Evolutionary conservation across 2,888 invertebrate species (phyloP), one percentile per base, ranked within the genome.

Genomic region (Apodemia mormo): DNA sequence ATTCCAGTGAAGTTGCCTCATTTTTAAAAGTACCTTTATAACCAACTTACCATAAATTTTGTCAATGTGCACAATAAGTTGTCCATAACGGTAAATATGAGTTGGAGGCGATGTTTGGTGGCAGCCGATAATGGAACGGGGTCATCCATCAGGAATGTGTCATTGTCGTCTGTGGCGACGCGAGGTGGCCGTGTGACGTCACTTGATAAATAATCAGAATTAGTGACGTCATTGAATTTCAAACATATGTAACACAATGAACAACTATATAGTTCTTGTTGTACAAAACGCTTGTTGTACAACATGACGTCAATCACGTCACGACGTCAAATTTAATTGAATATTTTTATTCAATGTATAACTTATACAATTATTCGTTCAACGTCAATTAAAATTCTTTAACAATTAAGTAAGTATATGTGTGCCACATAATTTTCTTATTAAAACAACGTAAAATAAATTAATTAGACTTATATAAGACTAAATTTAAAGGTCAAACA

Each of bases 31-130:
- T 40, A 40, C 40, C 8, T 40, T 40, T 40, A 45, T 12, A 49
- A 49, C 14, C 14, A 5, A 10, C 5, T 52, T 2, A 3, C 14
- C 30, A 33, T 61, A 58, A 61, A 61, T 14, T 33, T 37, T 2
- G 61, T 61, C 8, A 58, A 58, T 30, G 61, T 33, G 61, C 37
- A 33, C 14, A 33, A 61, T 61, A 61, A 33, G 14, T 58, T 58
- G 58, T 58, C 61, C 61, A 61, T 61, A 61, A 61, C 61, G 61
- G 61, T 61, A 14, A 61, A 61, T 61, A 61, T 61, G 61, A 61
- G 61, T 52, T n/a, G 49, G 12, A 33, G 61, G 37, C 37, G 12
- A 61, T 12, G 58, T 33, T 61, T 61, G 58, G 61, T 37, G 61
- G 58, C 33, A 61, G 5, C 61, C 61, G 61, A 61, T 61, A 61